Evolutionary conservation across 2,797 vertebrate genomes (phyloP), one percentile per base, ranked within the genome.

Genomic region (Onychomys arenicola): DNA sequence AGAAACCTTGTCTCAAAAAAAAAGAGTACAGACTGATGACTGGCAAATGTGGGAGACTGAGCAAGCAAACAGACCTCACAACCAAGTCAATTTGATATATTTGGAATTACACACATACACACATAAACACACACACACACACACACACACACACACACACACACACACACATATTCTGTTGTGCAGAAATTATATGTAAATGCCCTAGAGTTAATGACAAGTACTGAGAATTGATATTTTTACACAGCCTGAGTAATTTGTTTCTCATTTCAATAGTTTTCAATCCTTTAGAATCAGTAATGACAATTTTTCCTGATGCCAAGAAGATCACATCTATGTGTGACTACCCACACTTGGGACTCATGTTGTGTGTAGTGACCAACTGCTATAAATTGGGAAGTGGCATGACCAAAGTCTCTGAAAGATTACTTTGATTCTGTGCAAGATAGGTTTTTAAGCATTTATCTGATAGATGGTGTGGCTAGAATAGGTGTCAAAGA

Each of bases 231-330:
- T 52, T 52, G 61, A 19, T 90, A 49, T 69, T 92, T 94, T 96
- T 94, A 77, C 2, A 29, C n/a, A 59, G 55, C 21, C 25, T 76
- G 63, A 77, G 27, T 27, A 91, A 29, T 63, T 95, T 76, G 13
- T 43, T 85, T 88, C 82, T 96, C 29, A 52, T 93, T 95, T 91
- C 46, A 32, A 65, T 49, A 91, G 10, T 83, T 78, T 94, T 80
- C 25, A 92, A 75, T 83, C 40, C 75, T 82, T 91, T 86, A 82
- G 40, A 55, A 80, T 86, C 14, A 1, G 16, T 81, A 34, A 43
- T 89, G 82, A 63, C 67, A 29, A 40, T 55, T 89, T 89, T 34
- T 80, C 23, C 21, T 76, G 80, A 23, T 63, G 16, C 77, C 6
- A 23, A 32, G 49, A 63, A 90, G 32, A 85, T 17, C 49, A 23